These are phyloP conservation scores for Acleris cristana DNA, from an alignment of 2,888 invertebrate genomes.

Conservation along the genomic window DNA sequence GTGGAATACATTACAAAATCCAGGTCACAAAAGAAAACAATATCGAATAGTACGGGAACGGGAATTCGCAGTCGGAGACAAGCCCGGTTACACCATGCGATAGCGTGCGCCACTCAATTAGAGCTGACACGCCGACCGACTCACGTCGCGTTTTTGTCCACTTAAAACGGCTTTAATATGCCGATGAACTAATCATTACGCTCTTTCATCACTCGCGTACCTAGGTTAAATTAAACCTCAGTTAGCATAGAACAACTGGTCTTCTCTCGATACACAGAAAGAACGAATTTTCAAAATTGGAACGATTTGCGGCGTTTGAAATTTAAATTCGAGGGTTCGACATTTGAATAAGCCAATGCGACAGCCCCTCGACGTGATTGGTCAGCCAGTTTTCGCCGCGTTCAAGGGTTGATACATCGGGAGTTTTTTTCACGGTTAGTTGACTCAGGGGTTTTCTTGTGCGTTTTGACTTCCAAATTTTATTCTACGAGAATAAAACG, in stretches of 20 bases:
- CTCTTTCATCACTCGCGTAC: slow-evolving; percentile 59
- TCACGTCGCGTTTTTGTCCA: slow-evolving; percentile 72
- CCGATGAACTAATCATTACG: slow-evolving; percentile 68
- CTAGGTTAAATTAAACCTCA: slow-evolving; percentile 29
- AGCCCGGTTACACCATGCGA: slow-evolving; percentile 62
- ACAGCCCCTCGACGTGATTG: slow-evolving; percentile 55
- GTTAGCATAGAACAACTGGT: slow-evolving; percentile 19
- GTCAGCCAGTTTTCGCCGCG: slow-evolving; percentile 45
- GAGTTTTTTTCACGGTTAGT: slow-evolving; percentile 31
- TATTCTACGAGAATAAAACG: not conserved
- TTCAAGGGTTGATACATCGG: slow-evolving; percentile 34
- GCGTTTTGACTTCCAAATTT: slow-evolving; percentile 2
- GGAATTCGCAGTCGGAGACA: slow-evolving; percentile 63
- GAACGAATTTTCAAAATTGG: slow-evolving; percentile 46
- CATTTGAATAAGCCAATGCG: slow-evolving; percentile 70
- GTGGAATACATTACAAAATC: slow-evolving; percentile 30
- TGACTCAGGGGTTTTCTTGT: slow-evolving; percentile 30
- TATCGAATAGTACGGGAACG: slow-evolving; percentile 55
- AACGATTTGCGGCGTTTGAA: slow-evolving; percentile 48
- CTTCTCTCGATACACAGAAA: not conserved
- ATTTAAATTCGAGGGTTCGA: slow-evolving; percentile 61
- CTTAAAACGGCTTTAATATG: slow-evolving; percentile 70
- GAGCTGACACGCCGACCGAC: slow-evolving; percentile 69
- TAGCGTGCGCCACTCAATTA: slow-evolving; percentile 80
- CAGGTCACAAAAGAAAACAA: slow-evolving; percentile 50